These are phyloP conservation scores for Furnarius figulus DNA, from an alignment of 2,113 vertebrate genomes.

Conservation along the genomic window DNA sequence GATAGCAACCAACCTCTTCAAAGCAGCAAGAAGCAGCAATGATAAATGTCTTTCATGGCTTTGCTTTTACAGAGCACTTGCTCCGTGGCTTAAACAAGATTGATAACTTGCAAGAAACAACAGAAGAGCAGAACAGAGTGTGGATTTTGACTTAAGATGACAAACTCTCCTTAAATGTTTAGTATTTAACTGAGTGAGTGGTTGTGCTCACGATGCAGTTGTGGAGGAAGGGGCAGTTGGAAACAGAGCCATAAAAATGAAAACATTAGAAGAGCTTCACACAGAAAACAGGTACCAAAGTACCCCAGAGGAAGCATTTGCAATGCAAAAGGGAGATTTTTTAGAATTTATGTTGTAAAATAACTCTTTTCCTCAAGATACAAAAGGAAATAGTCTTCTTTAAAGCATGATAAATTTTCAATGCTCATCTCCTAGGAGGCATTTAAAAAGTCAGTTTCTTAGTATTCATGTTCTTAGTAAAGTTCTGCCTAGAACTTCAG, in stretches of 20 bases:
- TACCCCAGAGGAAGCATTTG: neutral
- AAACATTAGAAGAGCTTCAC: neutral
- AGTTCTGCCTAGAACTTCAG: neutral
- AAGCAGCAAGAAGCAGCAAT: conserved; percentile 23
- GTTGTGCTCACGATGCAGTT: neutral
- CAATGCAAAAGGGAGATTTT: neutral
- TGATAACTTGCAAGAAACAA: neutral
- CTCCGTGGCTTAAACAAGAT: neutral
- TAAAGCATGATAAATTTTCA: neutral
- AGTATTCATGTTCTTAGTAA: neutral
- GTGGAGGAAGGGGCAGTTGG: neutral
- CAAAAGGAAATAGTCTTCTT: neutral
- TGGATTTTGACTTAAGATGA: neutral
- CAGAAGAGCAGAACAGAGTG: neutral
- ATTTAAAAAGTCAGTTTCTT: neutral
- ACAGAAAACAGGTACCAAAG: neutral
- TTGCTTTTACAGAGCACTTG: neutral
- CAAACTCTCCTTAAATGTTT: neutral
- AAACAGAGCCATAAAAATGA: neutral
- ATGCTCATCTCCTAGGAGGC: neutral
- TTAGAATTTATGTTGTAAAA: neutral
- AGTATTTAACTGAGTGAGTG: neutral
- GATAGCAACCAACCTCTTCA: conserved; percentile 58
- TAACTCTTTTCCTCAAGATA: neutral
- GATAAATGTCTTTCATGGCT: conserved; percentile 31